A percentile compares a stretch with the other conserved stretches of the same genome.
Evolutionary conservation across 2,888 invertebrate genomes (phyloP).

Genomic region (Mythimna albipuncta): DNA sequence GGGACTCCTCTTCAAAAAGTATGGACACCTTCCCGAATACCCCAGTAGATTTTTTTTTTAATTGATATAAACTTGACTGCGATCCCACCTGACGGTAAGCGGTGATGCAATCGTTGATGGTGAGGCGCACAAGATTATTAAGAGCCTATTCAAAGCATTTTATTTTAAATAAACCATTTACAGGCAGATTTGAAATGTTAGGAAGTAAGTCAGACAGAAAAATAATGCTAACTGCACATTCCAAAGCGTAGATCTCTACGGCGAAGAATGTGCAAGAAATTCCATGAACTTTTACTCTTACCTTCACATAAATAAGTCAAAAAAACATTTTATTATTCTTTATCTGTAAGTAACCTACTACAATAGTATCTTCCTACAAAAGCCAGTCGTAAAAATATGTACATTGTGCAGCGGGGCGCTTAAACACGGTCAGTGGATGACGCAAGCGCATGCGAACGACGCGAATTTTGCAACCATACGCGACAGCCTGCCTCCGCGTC

Average conservation of each 20-base stretch:
- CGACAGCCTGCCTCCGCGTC: slow-evolving; percentile 24
- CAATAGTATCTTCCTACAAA: slow-evolving; percentile 12
- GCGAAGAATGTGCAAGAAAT: no score
- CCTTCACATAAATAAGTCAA: not conserved
- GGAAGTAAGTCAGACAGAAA: no score
- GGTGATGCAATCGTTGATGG: no score
- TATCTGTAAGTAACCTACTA: slow-evolving; percentile 12
- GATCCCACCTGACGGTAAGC: no score
- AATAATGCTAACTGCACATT: no score
- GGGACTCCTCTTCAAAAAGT: not conserved
- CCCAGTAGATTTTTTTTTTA: not conserved
- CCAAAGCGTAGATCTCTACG: no score
- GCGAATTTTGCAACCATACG: slow-evolving; percentile 59
- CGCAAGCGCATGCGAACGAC: slow-evolving; percentile 48
- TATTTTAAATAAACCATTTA: no score
- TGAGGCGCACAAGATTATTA: no score
- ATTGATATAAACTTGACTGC: no score
- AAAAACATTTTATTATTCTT: not conserved
- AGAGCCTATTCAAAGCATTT: no score
- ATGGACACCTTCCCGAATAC: not conserved
- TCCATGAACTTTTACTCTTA: not conserved
- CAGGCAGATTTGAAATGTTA: no score
- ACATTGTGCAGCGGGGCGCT: slow-evolving; percentile 45
- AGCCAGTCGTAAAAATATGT: slow-evolving; percentile 42
- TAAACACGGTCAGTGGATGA: slow-evolving; percentile 48